Percentiles rank a stretch among this genome's conserved stretches.
These are phyloP conservation scores for Globodera ellingtonae DNA, from an alignment of 1,140 invertebrate genomes.

Conservation along the genomic window DNA sequence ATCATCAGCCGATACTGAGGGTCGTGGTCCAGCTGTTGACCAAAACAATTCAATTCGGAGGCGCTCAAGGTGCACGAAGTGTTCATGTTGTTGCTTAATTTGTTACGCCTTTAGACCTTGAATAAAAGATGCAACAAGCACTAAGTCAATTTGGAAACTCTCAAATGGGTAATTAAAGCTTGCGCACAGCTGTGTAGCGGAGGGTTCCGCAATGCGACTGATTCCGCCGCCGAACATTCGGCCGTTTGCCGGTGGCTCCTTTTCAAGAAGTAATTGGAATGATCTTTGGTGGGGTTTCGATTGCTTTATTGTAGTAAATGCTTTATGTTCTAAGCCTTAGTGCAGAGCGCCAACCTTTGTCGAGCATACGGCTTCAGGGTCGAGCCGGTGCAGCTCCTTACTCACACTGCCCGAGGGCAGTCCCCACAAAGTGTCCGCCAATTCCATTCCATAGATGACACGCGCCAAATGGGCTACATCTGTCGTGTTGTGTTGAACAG, in stretches of 20 bases:
- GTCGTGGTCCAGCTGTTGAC: constrained; percentile 44
- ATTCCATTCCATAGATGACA: constrained; percentile 45
- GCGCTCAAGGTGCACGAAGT: constrained; percentile 39
- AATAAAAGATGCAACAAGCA: constrained; percentile 8
- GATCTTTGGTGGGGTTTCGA: too few relatives aligned
- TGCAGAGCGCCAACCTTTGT: constrained; percentile 14
- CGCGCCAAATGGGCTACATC: constrained; percentile 46
- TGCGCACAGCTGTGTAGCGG: not conserved
- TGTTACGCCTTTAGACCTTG: not conserved
- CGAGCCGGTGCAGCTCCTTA: constrained; percentile 31
- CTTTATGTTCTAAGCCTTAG: not conserved
- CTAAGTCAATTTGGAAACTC: constrained; percentile 41
- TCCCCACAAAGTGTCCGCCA: constrained; percentile 51
- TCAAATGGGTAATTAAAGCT: not conserved
- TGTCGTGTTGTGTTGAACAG: not conserved
- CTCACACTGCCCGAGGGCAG: constrained; percentile 31
- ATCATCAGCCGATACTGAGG: constrained; percentile 43
- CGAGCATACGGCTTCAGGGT: constrained; percentile 45
- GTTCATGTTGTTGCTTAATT: constrained; percentile 49
- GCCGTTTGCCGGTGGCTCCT: constrained; percentile 15
- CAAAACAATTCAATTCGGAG: constrained; percentile 46
- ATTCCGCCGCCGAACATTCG: constrained; percentile 55
- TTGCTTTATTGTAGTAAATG: too few relatives aligned
- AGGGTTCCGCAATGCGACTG: constrained; percentile 40
- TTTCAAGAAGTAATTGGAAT: not conserved